Percentiles rank a stretch among this genome's conserved stretches.
phyloP scores from a whole-genome alignment of 2,797 vertebrate species.

The Siniperca obscura region DNA sequence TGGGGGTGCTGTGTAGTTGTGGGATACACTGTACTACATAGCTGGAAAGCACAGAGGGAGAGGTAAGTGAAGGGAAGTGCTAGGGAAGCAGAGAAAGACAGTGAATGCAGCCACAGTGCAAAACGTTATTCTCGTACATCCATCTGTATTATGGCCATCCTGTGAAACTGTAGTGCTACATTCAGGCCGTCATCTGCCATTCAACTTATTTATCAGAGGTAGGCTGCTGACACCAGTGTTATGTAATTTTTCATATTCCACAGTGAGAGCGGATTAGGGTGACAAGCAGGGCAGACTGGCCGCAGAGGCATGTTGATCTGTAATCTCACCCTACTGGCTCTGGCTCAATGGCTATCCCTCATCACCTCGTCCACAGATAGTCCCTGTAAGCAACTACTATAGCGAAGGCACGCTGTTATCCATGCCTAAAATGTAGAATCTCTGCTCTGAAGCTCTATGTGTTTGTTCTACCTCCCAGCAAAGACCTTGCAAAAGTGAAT shows the following conservation, averaged over 20 bases:
- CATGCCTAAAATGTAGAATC: neutral
- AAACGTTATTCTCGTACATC: slow-evolving; percentile 41
- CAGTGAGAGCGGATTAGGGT: slow-evolving; percentile 67
- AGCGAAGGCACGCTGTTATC: neutral
- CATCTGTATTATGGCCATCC: slow-evolving; percentile 40
- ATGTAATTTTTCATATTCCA: slow-evolving; percentile 64
- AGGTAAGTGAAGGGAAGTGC: slow-evolving; percentile 29
- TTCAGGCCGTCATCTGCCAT: slow-evolving; percentile 38
- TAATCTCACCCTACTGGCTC: slow-evolving; percentile 54
- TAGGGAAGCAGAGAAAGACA: slow-evolving; percentile 24
- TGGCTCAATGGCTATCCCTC: slow-evolving; percentile 31
- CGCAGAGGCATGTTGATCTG: slow-evolving; percentile 33
- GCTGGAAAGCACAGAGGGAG: slow-evolving; percentile 50
- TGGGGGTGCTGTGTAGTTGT: slow-evolving; percentile 13
- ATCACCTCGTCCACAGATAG: slow-evolving; percentile 30
- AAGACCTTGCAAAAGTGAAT: neutral
- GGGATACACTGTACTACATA: slow-evolving; percentile 34
- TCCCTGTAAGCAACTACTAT: neutral
- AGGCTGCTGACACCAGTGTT: slow-evolving; percentile 45
- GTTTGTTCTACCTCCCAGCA: neutral
- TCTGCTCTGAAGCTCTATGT: neutral
- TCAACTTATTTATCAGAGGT: slow-evolving; percentile 40
- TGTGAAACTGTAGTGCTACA: slow-evolving; percentile 25
- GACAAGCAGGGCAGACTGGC: slow-evolving; percentile 42
- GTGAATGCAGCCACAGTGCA: slow-evolving; percentile 54